Base-by-base conservation (phyloP, 2,113 vertebrate genomes). In the Eretmochelys imbricata region DNA sequence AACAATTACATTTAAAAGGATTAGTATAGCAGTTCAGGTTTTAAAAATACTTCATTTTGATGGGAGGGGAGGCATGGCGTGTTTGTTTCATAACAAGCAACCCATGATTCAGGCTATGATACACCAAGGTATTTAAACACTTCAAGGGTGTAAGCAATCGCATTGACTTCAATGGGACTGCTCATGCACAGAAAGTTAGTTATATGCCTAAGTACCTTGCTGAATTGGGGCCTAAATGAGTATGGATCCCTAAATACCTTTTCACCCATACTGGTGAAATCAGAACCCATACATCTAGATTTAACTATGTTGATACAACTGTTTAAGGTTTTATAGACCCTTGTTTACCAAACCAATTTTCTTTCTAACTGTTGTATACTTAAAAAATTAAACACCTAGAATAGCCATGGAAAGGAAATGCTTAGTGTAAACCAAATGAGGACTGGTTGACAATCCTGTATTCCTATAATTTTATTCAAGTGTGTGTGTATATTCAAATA, bases 371-470 rank as follows among this genome's bases (percentile, higher is more conserved):
- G 38, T 75, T 76, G 38, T 65, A 80, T 25, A 53, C 27, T 10
- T 72, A 25, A 79, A 48, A 5, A 42, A 54, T 10, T 50, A 25
- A 50, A 84, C 54, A 19, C 25, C 65, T 65, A 75, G 49, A 90
- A 35, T 3, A n/a, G 57, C 42, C 42, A 11, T 6, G 29, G 0
- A 72, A n/a, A 75, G 31, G 0, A 31, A 54, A 51, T 5, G 19
- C 29, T 59, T 38, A 6, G 65, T 49, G 25, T 46, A 78, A 48
- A 78, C 42, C 42, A 78, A 78, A 25, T 48, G 24, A 78, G 7
- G 75, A 78, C 24, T 46, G 42, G 72, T 46, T 76, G 38, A 42
- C n/a, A 62, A n/a, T 48, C 42, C 53, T 8, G 29, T 49, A 49
- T 86, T 89, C 25, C 72, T 85, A 53, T 78, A 78, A 27, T 48